Evolutionary conservation across 2,113 vertebrate genomes (phyloP).

Genomic region (Ptilorrhoa leucosticta): DNA sequence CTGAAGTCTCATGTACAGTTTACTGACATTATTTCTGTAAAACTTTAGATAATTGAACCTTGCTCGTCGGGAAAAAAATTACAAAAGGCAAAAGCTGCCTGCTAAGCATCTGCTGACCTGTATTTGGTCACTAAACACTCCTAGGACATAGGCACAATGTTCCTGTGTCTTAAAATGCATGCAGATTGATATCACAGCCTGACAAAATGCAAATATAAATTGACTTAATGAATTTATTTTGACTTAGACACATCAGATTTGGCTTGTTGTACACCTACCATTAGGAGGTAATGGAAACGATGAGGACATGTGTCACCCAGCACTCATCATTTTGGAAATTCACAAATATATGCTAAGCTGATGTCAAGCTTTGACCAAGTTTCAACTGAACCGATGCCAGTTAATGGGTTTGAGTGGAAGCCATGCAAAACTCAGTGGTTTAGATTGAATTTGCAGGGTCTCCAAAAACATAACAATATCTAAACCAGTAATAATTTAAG

Average conservation of each 20-base stretch:
- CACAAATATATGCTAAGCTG: background rate
- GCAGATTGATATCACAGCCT: background rate
- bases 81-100: background rate
- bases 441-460: background rate
- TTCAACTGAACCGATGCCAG: slow-evolving; percentile 11
- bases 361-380: slow-evolving; percentile 25
- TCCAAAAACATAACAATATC: slow-evolving; percentile 1
- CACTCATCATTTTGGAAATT: background rate
- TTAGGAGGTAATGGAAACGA: slow-evolving; percentile 18
- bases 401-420: slow-evolving; percentile 25
- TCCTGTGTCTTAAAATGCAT: background rate
- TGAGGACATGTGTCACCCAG: background rate
- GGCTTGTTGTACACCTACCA: background rate
- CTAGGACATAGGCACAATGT: background rate
- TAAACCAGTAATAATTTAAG: slow-evolving; percentile 10
- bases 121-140: background rate
- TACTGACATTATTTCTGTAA: background rate
- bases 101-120: background rate
- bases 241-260: background rate
- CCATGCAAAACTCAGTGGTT: slow-evolving; percentile 29
- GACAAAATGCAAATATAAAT: background rate
- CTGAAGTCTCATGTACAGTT: background rate
- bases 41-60: background rate
- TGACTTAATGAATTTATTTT: background rate
- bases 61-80: background rate